These are phyloP conservation scores for Pseudopodoces humilis DNA, from an alignment of 2,113 vertebrate genomes.

Conservation along the genomic window DNA sequence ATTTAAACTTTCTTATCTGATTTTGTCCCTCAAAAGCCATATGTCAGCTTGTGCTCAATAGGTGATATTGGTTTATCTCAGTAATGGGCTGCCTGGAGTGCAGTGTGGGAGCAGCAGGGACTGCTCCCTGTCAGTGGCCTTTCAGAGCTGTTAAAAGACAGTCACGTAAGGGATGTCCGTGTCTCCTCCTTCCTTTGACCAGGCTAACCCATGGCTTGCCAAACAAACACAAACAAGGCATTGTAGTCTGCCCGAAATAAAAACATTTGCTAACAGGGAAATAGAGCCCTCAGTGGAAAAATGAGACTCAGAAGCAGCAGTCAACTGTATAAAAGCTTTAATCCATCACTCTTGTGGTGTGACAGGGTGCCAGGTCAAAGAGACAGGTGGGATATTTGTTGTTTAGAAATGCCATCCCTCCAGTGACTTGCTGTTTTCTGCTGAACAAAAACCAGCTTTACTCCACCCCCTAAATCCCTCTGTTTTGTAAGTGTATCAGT, in stretches of 20 bases:
- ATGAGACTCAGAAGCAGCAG: conserved; percentile 10
- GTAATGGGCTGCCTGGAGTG: background rate
- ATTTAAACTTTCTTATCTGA: background rate
- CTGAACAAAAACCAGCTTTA: background rate
- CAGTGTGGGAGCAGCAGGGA: background rate
- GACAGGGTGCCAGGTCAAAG: background rate
- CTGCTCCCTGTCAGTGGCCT: background rate
- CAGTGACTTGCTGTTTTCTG: background rate
- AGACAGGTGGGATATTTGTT: conserved; percentile 2
- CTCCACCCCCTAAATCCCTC: fast-evolving
- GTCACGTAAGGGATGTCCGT: background rate
- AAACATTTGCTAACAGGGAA: conserved; percentile 21
- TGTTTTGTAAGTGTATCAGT: background rate
- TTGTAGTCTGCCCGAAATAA: background rate
- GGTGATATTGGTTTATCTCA: background rate
- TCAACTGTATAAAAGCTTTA: background rate
- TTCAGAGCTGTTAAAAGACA: background rate
- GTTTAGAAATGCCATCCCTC: background rate
- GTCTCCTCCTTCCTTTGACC: background rate
- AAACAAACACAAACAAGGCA: conserved; percentile 6
- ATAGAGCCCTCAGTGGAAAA: background rate
- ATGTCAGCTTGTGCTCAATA: background rate
- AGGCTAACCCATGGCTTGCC: background rate
- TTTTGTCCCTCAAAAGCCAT: background rate
- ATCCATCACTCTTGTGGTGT: background rate